Evolutionary conservation across 2,888 invertebrate genomes (phyloP).

Genomic region (Blastobasis lacticolella): DNA sequence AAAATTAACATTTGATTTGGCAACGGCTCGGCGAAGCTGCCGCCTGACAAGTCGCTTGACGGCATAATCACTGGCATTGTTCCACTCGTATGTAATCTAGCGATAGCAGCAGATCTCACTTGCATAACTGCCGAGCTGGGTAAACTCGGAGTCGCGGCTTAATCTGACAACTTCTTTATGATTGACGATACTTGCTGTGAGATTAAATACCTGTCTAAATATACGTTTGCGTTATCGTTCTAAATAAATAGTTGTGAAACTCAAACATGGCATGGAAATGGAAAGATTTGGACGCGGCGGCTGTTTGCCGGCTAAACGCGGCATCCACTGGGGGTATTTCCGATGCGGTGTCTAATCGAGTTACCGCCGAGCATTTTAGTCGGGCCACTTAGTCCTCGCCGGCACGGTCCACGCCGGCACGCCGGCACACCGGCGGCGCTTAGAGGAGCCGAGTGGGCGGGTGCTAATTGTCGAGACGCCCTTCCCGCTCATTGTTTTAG

Average conservation of each 20-base stretch:
- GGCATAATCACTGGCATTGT: constrained; percentile 67
- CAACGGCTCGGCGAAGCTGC: constrained; percentile 40
- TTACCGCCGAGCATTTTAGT: constrained; percentile 43
- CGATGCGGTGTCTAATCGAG: constrained; percentile 39
- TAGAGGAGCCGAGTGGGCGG: constrained; percentile 62
- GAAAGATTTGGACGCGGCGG: constrained; percentile 36
- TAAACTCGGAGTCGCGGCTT: constrained; percentile 51
- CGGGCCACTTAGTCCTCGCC: constrained; percentile 50
- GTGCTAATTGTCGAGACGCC: constrained; percentile 69
- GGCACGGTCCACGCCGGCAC: constrained; percentile 32
- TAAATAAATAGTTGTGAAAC: constrained; percentile 52
- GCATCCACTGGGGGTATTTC: constrained; percentile 23
- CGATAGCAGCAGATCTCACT: constrained; percentile 61
- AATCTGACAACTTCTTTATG: constrained; percentile 62
- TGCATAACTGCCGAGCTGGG: constrained; percentile 65
- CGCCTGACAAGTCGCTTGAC: constrained; percentile 61
- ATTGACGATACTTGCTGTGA: constrained; percentile 51
- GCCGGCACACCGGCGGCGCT: constrained; percentile 48
- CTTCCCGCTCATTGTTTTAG: constrained; percentile 72
- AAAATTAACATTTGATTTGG: constrained; percentile 66
- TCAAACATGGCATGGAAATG: constrained; percentile 33
- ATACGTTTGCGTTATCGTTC: constrained; percentile 40
- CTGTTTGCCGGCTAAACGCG: constrained; percentile 34
- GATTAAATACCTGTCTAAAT: constrained; percentile 52
- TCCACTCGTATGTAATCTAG: constrained; percentile 53